Conservation (phyloP, 1,140 invertebrate genomes). For the Solenopsis fugax region DNA sequence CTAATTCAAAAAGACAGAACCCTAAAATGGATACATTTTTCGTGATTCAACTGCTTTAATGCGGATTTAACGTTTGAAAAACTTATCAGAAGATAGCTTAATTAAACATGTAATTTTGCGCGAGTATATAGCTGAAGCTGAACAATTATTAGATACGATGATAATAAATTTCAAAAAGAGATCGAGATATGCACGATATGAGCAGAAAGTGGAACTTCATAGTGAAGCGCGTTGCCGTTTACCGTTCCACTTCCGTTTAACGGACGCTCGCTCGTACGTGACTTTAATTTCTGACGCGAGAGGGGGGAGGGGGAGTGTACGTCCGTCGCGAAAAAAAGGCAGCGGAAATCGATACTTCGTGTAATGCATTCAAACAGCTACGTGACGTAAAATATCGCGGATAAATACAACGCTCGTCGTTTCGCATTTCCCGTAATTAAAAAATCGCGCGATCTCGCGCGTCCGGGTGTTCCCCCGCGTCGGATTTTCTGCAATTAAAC, state of each 20-base stretch:
- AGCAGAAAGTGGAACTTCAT: not conserved
- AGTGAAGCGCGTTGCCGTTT: constrained; percentile 10
- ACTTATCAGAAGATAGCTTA: not conserved
- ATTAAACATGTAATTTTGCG: not conserved
- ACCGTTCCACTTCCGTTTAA: constrained; percentile 40
- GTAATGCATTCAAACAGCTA: constrained; percentile 49
- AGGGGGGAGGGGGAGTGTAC: not conserved
- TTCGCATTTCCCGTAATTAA: constrained; percentile 43
- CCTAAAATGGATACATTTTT: not conserved
- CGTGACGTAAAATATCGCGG: constrained; percentile 47
- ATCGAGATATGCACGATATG: not conserved
- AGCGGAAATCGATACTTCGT: constrained; percentile 40
- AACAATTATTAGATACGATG: not conserved
- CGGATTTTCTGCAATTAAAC: constrained; percentile 54
- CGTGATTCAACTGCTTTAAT: not conserved
- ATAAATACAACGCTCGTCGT: constrained; percentile 42
- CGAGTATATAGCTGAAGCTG: not conserved
- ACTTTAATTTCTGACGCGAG: constrained; percentile 33
- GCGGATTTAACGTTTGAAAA: not conserved
- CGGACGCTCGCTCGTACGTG: constrained; percentile 19
- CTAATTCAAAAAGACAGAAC: not conserved
- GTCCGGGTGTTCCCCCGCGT: not conserved
- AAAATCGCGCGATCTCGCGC: constrained; percentile 47
- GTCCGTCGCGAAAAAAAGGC: constrained; percentile 18
- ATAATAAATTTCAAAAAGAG: not conserved